Conservation (phyloP, 2,888 invertebrate genomes). For the Pocota personata region DNA sequence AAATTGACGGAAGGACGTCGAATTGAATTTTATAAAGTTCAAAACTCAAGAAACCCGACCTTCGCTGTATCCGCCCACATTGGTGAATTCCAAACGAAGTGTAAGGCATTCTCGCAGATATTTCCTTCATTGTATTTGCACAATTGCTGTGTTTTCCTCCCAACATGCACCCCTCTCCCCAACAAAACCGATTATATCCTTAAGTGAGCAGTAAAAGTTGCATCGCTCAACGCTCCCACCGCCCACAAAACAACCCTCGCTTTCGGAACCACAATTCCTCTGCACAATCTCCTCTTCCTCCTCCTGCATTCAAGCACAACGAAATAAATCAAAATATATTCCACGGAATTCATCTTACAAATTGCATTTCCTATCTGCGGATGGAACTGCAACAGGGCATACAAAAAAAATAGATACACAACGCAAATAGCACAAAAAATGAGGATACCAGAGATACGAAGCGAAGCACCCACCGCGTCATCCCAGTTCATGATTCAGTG, state of each 20-base stretch:
- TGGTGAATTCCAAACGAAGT: constrained; percentile 12
- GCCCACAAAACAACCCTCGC: constrained; percentile 13
- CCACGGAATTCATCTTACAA: constrained; percentile 73
- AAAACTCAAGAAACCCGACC: neutral
- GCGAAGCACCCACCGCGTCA: neutral
- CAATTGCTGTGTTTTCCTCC: constrained; percentile 28
- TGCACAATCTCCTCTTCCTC: neutral
- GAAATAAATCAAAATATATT: constrained; percentile 72
- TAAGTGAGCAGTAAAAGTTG: constrained; percentile 53
- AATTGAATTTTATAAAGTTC: neutral
- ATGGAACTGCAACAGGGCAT: constrained; percentile 66
- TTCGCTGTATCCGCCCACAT: neutral
- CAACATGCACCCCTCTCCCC: neutral
- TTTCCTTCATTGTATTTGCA: constrained; percentile 36
- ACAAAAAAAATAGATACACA: constrained; percentile 27
- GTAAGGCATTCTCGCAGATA: constrained; percentile 37
- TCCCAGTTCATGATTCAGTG: constrained; percentile 34
- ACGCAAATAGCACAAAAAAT: constrained; percentile 6
- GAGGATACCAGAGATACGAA: constrained; percentile 9
- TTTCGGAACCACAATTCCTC: constrained; percentile 27
- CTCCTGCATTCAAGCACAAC: constrained; percentile 38
- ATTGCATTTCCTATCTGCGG: constrained; percentile 73
- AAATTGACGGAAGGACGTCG: neutral
- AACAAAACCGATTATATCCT: constrained; percentile 36
- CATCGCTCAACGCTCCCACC: neutral